Evolutionary conservation across 2,797 vertebrate genomes (phyloP).

Genomic region (Lagodon rhomboides): DNA sequence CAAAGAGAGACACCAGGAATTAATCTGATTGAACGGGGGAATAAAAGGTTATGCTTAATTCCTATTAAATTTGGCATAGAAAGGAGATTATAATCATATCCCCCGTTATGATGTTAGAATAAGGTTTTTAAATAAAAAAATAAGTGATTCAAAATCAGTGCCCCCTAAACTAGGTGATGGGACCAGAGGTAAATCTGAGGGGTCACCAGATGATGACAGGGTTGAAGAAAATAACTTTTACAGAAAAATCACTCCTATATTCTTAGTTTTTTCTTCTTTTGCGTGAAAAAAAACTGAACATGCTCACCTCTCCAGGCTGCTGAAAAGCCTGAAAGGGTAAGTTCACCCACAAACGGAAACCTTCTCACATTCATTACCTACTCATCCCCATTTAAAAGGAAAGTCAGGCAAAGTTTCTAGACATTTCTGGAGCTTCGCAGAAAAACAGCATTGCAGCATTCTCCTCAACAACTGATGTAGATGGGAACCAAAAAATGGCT

Average conservation of each 20-base stretch:
- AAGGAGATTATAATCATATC: background rate
- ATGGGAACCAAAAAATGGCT: no score
- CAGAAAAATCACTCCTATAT: background rate
- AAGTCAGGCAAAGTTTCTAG: no score
- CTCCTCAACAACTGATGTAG: no score
- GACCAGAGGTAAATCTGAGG: background rate
- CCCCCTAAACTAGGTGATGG: background rate
- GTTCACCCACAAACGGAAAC: no score
- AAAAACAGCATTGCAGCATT: no score
- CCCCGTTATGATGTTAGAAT: background rate
- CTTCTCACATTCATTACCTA: no score
- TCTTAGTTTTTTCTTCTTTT: background rate
- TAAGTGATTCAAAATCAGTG: background rate
- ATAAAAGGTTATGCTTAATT: background rate
- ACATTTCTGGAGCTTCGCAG: no score
- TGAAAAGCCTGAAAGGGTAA: no score
- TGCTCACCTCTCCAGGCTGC: no score
- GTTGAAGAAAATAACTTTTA: background rate
- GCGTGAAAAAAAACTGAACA: no score
- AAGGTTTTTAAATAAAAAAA: background rate
- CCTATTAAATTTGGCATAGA: background rate
- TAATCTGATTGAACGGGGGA: background rate
- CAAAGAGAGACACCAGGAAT: background rate
- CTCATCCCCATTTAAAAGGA: no score
- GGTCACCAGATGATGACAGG: no score